Percentiles rank a stretch among this genome's conserved stretches.
phyloP scores from a whole-genome alignment of 64 coral and sea anemone species.

The Pocillopora damicornis region DNA sequence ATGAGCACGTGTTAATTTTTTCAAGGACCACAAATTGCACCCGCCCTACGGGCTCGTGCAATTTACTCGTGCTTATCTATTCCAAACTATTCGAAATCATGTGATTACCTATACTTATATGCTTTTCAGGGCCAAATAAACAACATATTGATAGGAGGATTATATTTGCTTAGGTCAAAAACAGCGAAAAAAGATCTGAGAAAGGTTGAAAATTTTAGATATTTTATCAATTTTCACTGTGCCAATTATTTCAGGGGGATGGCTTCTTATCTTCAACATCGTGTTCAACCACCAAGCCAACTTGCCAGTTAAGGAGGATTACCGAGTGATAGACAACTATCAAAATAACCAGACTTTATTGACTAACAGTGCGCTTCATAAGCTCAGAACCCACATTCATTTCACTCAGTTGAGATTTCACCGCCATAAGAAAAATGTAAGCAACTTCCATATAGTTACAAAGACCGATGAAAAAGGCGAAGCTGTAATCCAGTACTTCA shows the following conservation, averaged over 20 bases:
- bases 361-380: background rate
- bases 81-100: no score
- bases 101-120: no score
- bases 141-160: no score
- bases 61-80: no score
- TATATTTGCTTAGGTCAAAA: no score
- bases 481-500: conserved; percentile 5
- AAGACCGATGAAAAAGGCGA: background rate
- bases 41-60: no score
- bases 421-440: background rate
- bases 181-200: no score
- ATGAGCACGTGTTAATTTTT: no score
- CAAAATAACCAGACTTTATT: conserved; percentile 2
- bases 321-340: background rate
- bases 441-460: conserved; percentile 19
- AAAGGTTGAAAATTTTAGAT: no score
- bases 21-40: no score
- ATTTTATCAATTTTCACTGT: no score
- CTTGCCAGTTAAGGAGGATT: background rate
- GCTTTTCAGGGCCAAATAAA: no score
- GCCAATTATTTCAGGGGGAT: background rate
- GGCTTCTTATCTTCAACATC: conserved; percentile 1
- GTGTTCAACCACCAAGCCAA: background rate
- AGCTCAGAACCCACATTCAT: background rate
- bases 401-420: conserved; percentile 46